These are phyloP conservation scores for Tachycineta bicolor DNA, from an alignment of 2,113 vertebrate species.

Conservation along the genomic window DNA sequence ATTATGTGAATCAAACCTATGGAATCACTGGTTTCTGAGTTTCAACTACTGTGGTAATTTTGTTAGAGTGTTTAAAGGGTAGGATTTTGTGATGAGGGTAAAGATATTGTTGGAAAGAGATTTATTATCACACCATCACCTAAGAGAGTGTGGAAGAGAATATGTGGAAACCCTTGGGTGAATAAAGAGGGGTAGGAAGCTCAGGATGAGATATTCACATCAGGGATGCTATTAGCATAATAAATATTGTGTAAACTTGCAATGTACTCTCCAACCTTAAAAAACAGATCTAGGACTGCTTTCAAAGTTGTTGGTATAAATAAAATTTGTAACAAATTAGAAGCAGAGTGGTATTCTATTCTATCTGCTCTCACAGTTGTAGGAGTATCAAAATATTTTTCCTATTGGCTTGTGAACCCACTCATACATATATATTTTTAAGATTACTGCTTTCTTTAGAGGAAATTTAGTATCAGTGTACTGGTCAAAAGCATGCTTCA, in stretches of 20 bases:
- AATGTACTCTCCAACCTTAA: background rate
- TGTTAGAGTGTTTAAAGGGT: background rate
- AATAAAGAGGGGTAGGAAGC: background rate
- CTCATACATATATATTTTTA: background rate
- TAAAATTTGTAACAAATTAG: background rate
- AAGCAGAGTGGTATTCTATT: background rate
- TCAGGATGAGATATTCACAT: background rate
- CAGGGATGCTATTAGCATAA: background rate
- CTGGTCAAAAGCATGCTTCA: background rate
- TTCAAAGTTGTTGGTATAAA: background rate
- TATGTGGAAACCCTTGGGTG: background rate
- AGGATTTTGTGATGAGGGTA: background rate
- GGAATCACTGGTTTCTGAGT: background rate
- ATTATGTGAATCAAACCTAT: accelerated
- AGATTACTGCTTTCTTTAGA: background rate
- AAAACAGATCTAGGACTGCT: accelerated
- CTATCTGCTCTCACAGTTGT: background rate
- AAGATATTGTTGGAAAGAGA: background rate
- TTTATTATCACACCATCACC: background rate
- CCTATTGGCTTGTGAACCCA: background rate
- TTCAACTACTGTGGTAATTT: background rate
- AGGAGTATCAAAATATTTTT: background rate
- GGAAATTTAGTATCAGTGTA: background rate
- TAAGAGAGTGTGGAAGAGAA: background rate
- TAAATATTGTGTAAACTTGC: background rate